These are phyloP conservation scores for Zaprionus lineosus DNA, from an alignment of 2,888 invertebrate genomes.

Conservation along the genomic window DNA sequence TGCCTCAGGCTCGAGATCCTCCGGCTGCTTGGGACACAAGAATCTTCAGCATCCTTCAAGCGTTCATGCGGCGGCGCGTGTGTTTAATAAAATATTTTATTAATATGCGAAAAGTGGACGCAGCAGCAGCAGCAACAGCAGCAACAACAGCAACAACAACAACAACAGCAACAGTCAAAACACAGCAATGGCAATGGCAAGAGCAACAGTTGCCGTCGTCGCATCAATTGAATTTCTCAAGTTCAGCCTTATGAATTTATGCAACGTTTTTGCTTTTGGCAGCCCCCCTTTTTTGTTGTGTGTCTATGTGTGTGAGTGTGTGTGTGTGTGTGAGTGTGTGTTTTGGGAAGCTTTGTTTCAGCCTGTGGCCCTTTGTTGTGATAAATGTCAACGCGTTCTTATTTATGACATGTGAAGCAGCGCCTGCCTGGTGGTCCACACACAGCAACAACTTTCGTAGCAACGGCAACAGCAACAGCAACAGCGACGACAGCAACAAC, in stretches of 20 bases:
- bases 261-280: conserved; percentile 63
- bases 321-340: conserved; percentile 9
- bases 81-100: conserved; percentile 79
- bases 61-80: conserved; percentile 63
- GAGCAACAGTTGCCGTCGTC: conserved; percentile 40
- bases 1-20: conserved; percentile 21
- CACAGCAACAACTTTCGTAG: too few relatives aligned
- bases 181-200: conserved; percentile 23
- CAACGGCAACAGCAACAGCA: conserved; percentile 22
- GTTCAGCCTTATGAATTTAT: conserved; percentile 76
- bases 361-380: conserved; percentile 78
- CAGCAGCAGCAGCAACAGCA: conserved; percentile 16
- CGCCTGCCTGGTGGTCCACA: conserved; percentile 68
- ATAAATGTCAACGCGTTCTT: conserved; percentile 83
- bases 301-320: conserved; percentile 7
- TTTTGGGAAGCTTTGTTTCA: conserved; percentile 37
- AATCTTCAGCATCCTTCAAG: conserved; percentile 35
- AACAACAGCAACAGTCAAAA: conserved; percentile 24
- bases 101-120: conserved; percentile 72
- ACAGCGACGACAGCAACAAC: conserved; percentile 39
- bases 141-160: conserved; percentile 8
- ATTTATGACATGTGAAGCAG: conserved; percentile 82
- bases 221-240: conserved; percentile 78
- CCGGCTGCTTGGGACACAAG: conserved; percentile 18
- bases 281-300: conserved; percentile 20